Evolutionary conservation across 2,797 vertebrate species (phyloP), one percentile per base, ranked within the genome.

Genomic region (Coluber constrictor): DNA sequence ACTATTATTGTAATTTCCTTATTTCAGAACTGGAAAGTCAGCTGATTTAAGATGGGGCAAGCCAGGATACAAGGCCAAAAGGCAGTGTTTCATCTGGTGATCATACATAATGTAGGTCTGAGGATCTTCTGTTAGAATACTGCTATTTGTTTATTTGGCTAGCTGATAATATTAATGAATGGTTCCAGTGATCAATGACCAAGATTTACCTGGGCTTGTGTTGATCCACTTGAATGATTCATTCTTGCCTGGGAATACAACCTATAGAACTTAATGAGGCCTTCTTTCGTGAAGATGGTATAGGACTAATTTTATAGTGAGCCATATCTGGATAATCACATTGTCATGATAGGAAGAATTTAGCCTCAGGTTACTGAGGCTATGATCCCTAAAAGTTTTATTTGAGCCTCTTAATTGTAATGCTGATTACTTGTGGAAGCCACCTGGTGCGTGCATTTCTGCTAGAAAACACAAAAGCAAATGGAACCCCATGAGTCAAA

Each of bases 381-480:
- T 88, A 9, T 59, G 55, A 29, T 54, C 86, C 63, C 89, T 63
- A 54, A 90, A 93, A 93, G 55, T 59, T 93, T 91, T 91, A 90
- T 93, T 88, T 91, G 29, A 37, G 59, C 51, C n/a, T 88, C 23
- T 51, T 93, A 93, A 90, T 93, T 74, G 37, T 88, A 93, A 79
- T 51, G 37, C 55, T 88, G 63, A 79, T 93, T 93, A 55, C 43
- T 88, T 93, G 55, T 54, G 23, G 61, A 93, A 91, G 63, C 86
- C 90, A 93, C 89, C 90, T 93, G 90, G 86, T 93, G 90, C 32
- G 90, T 91, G 86, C 74, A 32, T 56, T 54, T 74, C 89, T 29
- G 86, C 57, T 74, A 20, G 63, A 88, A 88, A 91, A 88, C 55
- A 90, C 13, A 79, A 61, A 83, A 54, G 11, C 57, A 92, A 60